Evolutionary conservation across 1,140 invertebrate species (phyloP), one percentile per base, ranked within the genome.

Genomic region (Portunus trituberculatus): DNA sequence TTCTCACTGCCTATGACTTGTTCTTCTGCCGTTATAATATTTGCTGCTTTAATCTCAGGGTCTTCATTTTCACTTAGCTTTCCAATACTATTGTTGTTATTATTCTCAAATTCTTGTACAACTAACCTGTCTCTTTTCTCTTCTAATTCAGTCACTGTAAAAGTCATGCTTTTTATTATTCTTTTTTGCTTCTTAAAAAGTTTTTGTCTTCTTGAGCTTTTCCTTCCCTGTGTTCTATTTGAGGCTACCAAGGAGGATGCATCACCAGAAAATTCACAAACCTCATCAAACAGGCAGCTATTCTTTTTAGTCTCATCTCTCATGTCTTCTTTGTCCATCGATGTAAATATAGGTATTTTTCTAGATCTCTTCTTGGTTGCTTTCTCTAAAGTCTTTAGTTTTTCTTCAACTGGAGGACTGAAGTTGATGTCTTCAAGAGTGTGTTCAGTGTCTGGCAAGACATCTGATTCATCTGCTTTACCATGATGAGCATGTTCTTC

Each of bases 121-220:
- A 46, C 46, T 16, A 89, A 46, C 0, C 12, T 25, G 16, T 31
- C 31, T 52, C 25, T 91, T n/a, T 0, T 59, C 25, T 48, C 29
- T 25, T 93, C 39, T 29, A 93, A 29, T 29, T 93, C 67, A 25
- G 82, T 93, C 7, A 93, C 92, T 14, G 92, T 84, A 52, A 93
- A 93, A 52, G 31, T 84, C 29, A 84, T 48, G 76, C 32, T 28
- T 8, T 93, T 86, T 46, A 39, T 84, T 10, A 46, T 90, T 90
- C 48, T 59, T 92, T 59, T 31, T 88, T 88, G 86, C 10, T n/a
- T 88, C 25, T 8, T 4, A 10, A 14, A 88, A 29, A 25, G 28
- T 39, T 91, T 31, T 46, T 59, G 52, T 59, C 12, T 59, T 59
- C 52, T 59, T 59, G 52, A 59, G 52, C 16, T 59, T 59, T 20